phyloP scores from a whole-genome alignment of 1,140 invertebrate species.

The Listronotus oregonensis region DNA sequence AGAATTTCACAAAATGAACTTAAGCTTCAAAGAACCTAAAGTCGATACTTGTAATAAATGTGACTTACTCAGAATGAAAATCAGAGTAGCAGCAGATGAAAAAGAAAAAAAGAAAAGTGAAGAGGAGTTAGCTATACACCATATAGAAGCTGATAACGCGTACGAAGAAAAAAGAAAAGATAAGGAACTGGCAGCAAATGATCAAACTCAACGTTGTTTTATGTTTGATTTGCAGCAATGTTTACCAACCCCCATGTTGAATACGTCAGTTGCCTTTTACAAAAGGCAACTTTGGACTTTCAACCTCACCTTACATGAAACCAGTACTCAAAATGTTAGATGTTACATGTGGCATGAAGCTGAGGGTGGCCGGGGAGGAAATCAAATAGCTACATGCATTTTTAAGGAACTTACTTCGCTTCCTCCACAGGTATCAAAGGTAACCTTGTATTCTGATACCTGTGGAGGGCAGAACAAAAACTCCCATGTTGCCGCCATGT shows the following conservation, averaged over 20 bases:
- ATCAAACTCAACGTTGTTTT: not conserved
- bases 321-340: not conserved
- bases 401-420: not conserved
- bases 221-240: not conserved
- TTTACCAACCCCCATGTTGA: not conserved
- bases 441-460: slow-evolving; percentile 3
- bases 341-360: slow-evolving; percentile 1
- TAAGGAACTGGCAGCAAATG: not conserved
- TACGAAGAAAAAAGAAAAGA: not conserved
- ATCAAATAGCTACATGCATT: slow-evolving; percentile 1
- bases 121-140: not conserved
- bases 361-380: not conserved
- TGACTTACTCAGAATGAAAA: not conserved
- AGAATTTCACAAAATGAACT: not conserved
- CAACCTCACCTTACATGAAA: not conserved
- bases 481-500: not conserved
- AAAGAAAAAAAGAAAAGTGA: not conserved
- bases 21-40: too few species aligned
- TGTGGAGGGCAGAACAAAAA: slow-evolving; percentile 18
- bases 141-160: not conserved
- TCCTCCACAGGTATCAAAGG: not conserved
- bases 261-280: not conserved
- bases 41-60: not conserved
- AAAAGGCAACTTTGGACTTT: too few species aligned
- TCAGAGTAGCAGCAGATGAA: not conserved